Conservation (phyloP, 2,797 vertebrate genomes). For the Malurus splendens region DNA sequence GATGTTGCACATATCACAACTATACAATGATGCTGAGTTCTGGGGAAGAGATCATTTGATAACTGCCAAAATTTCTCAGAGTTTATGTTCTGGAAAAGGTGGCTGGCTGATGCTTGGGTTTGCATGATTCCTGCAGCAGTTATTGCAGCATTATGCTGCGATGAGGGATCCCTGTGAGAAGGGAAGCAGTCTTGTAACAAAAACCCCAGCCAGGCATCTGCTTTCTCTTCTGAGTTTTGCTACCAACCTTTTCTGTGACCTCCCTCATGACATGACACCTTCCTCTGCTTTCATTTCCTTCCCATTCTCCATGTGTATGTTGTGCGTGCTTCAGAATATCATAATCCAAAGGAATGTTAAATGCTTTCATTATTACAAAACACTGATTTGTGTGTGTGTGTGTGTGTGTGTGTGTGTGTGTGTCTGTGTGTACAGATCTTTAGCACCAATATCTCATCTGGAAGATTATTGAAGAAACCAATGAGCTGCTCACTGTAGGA, state of each 20-base stretch:
- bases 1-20: neutral
- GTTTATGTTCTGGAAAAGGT: neutral
- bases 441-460: neutral
- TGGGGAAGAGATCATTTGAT: neutral
- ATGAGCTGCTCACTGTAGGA: accelerated
- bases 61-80: neutral
- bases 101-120: neutral
- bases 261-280: neutral
- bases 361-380: neutral
- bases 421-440: neutral
- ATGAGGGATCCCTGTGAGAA: neutral
- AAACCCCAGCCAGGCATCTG: neutral
- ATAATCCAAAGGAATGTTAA: neutral
- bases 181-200: neutral
- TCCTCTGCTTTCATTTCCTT: neutral
- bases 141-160: neutral
- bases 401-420: neutral
- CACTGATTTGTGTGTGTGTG: neutral
- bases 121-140: neutral
- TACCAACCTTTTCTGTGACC: neutral
- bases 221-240: neutral
- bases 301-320: neutral
- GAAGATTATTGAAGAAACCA: neutral
- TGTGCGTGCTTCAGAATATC: neutral
- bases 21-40: neutral